phyloP scores from a whole-genome alignment of 2,888 invertebrate genomes.

The Rosalia funebris region DNA sequence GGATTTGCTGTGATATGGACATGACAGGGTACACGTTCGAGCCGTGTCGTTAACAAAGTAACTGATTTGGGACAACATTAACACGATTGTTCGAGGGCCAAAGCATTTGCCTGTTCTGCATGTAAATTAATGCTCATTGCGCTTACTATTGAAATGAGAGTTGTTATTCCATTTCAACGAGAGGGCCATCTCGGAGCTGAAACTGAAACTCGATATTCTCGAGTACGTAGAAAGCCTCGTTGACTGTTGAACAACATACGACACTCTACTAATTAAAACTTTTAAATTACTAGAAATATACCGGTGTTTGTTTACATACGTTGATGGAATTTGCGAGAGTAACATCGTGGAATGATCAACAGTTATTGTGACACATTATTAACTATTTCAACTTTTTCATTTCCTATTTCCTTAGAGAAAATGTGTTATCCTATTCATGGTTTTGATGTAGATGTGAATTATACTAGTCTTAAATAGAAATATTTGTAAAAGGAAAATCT shows the following conservation, averaged over 20 bases:
- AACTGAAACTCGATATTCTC: slow-evolving; percentile 28
- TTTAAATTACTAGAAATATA: slow-evolving; percentile 16
- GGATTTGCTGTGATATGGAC: slow-evolving; percentile 13
- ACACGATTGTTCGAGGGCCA: slow-evolving; percentile 29
- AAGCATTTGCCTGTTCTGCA: slow-evolving; percentile 27
- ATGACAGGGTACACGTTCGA: slow-evolving; percentile 25
- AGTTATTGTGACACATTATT: background rate
- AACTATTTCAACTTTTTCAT: too few relatives aligned
- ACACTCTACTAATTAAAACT: slow-evolving; percentile 29
- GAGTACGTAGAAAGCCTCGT: slow-evolving; percentile 13
- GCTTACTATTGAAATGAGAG: slow-evolving; percentile 29
- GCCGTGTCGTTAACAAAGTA: slow-evolving; percentile 27
- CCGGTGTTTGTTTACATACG: slow-evolving; percentile 5
- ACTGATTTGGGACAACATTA: slow-evolving; percentile 30
- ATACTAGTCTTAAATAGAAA: too few relatives aligned
- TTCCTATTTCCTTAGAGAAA: too few relatives aligned
- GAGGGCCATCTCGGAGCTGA: slow-evolving; percentile 28
- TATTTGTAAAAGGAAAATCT: too few relatives aligned
- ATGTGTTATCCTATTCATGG: too few relatives aligned
- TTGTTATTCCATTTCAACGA: slow-evolving; percentile 25
- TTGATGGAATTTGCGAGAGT: background rate
- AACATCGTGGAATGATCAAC: background rate
- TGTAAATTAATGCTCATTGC: slow-evolving; percentile 33
- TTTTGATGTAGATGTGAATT: too few relatives aligned
- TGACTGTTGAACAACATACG: slow-evolving; percentile 9